Evolutionary conservation across 2,888 invertebrate species (phyloP).

Genomic region (Andrena bucephala): DNA sequence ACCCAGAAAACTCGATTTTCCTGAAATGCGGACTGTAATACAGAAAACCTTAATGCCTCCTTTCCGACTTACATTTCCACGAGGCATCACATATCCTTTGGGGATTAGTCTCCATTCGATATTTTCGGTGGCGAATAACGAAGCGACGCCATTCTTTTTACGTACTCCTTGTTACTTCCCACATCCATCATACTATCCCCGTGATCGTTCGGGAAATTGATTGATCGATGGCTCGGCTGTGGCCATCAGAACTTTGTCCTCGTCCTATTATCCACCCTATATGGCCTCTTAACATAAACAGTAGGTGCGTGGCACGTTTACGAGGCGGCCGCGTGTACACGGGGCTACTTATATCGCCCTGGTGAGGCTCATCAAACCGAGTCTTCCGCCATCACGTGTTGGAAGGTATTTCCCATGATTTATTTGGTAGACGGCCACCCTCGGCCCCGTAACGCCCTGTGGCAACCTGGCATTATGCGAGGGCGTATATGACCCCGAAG

Average conservation of each 20-base stretch:
- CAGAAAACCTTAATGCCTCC: no score
- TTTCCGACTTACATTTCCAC: no score
- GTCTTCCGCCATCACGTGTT: constrained; percentile 66
- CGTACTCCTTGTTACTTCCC: constrained; percentile 6
- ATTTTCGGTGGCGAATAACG: constrained; percentile 4
- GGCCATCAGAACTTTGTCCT: not conserved
- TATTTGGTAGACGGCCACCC: constrained; percentile 65
- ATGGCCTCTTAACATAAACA: not conserved
- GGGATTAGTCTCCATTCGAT: not conserved
- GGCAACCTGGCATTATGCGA: constrained; percentile 67
- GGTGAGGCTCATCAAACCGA: constrained; percentile 55
- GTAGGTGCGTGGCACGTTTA: constrained; percentile 26
- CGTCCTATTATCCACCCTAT: constrained; percentile 3
- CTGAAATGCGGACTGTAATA: no score
- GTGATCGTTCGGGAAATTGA: constrained; percentile 4
- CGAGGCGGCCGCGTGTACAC: constrained; percentile 19
- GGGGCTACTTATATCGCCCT: constrained; percentile 31
- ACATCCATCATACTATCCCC: constrained; percentile 8
- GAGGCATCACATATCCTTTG: not conserved
- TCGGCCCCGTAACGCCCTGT: constrained; percentile 59
- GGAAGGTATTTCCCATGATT: constrained; percentile 74
- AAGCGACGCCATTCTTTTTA: not conserved
- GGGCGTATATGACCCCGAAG: constrained; percentile 72
- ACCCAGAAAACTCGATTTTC: no score
- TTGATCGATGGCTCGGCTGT: constrained; percentile 11